Evolutionary conservation across 2,113 vertebrate species (phyloP), one percentile per base, ranked within the genome.

Genomic region (Chlamydotis undulata): DNA sequence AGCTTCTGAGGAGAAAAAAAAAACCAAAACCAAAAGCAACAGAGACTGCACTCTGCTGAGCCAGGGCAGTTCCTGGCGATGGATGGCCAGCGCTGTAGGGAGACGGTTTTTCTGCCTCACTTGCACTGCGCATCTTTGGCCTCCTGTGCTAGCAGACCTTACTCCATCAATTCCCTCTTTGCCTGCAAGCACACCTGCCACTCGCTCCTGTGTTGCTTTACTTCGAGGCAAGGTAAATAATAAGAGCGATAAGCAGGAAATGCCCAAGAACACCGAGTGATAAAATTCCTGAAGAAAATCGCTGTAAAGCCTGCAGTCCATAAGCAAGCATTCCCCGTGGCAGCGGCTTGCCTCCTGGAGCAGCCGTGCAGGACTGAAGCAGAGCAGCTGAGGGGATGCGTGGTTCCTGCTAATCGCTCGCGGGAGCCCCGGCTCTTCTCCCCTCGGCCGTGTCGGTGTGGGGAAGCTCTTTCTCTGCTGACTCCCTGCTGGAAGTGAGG

Each of bases 391-490:
- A n/a, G n/a, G n/a, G n/a, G n/a, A n/a, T n/a, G n/a, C n/a, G 2
- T n/a, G 23, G 12, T 8, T 52, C 23, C 39, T 57, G 39, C 28
- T 10, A 7, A 17, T 19, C 31, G 35, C 53, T 65, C 7, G 0
- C 3, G 5, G 12, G 28, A 78, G 31, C 24, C 47, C 43, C 28
- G 29, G 65, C 19, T 55, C 35, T 41, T 50, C 60, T 39, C 17
- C n/a, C 37, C 12, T 12, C 13, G 19, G 43, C 43, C 16, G 0
- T 18, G 52, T 15, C 0, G 0, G 7, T 4, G 18, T 4, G 33
- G 35, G 43, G 25, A 57, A n/a, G 17, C 49, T 77, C 25, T 5
- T 33, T 15, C 29, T 33, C 45, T 7, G 1, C 10, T 15, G 9
- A 7, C 13, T 77, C 49, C 53, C 14, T 33, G 16, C 50, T 56